Base-by-base conservation (phyloP, 2,888 invertebrate genomes). In the Ommatoiulus sabulosus region DNA sequence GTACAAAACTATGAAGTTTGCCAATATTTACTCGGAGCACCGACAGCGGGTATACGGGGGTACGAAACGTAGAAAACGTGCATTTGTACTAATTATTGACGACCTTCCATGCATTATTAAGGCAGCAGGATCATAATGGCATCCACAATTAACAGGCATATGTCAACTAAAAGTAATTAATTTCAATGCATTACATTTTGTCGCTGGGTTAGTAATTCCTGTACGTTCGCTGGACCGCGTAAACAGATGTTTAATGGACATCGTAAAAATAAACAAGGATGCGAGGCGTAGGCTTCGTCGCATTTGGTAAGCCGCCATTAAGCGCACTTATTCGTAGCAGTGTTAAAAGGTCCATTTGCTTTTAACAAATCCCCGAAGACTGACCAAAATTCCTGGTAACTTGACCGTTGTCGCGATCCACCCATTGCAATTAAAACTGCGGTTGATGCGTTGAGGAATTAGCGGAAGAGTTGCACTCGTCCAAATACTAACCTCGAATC, bases 321-420 rank as follows among this genome's bases (percentile, higher is more conserved):
- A 72, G 20, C 72, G 72, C 72, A 72, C 72, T 72, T 72, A 72
- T 24, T 72, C 72, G 24, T 72, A 72, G 72, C 72, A 24, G 20
- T 72, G 72, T 72, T 72, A 72, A 72, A n/a, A 72, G 72, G 72
- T 24, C 72, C 72, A 72, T 72, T 72, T 72, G 72, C 72, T 72
- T 72, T 72, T 72, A 72, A 72, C 72, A 72, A 72, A 72, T 72
- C 72, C 72, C 72, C 24, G 24, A 72, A 72, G 72, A 72, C 72
- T 72, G 72, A 72, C 72, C 72, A 24, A 72, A 72, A 72, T 72
- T 72, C 72, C 72, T 72, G 72, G 24, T 8, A 72, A 63, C n/a
- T 63, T 7, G 20, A 5, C 24, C 24, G 10, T 72, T 72, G 20
- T 4, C 72, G 24, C n/a, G 72, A 20, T 72, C 72, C 72, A 72